Evolutionary conservation across 2,888 invertebrate genomes (phyloP).

Genomic region (Mycalesis mineus): DNA sequence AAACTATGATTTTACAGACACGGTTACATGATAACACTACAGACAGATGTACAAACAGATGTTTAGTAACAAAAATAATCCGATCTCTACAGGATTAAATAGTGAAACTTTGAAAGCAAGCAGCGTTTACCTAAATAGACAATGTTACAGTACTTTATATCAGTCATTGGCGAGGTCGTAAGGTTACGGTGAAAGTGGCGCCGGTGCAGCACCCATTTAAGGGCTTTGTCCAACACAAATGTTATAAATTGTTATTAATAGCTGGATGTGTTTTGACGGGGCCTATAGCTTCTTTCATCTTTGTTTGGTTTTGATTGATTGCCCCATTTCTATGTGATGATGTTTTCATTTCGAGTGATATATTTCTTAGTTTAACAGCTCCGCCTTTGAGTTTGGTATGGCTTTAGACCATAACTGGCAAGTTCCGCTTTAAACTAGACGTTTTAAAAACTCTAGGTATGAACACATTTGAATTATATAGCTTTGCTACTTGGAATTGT

Average conservation of each 20-base stretch:
- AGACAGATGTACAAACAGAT: neutral
- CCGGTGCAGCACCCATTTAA: conserved; percentile 15
- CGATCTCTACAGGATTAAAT: conserved; percentile 1
- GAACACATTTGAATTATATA: no score
- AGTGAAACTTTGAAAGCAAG: conserved; percentile 8
- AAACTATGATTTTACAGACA: no score
- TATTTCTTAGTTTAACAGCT: neutral
- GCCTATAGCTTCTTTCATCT: conserved; percentile 19
- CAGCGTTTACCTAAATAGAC: conserved; percentile 15
- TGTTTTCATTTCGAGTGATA: conserved; percentile 1
- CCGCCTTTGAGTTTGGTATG: neutral
- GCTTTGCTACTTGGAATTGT: no score
- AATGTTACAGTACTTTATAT: conserved; percentile 23
- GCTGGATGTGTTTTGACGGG: conserved; percentile 14
- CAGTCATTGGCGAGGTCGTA: conserved; percentile 24
- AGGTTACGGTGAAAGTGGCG: conserved; percentile 29
- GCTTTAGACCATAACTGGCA: neutral
- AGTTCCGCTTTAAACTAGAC: no score
- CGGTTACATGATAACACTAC: neutral
- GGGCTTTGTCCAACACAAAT: conserved; percentile 24
- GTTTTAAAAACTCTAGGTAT: no score
- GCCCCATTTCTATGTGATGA: neutral
- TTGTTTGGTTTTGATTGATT: conserved; percentile 18
- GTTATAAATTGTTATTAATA: conserved; percentile 26
- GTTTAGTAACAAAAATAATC: neutral